Conservation (phyloP, 2,888 invertebrate genomes). For the Volucella bombylans region DNA sequence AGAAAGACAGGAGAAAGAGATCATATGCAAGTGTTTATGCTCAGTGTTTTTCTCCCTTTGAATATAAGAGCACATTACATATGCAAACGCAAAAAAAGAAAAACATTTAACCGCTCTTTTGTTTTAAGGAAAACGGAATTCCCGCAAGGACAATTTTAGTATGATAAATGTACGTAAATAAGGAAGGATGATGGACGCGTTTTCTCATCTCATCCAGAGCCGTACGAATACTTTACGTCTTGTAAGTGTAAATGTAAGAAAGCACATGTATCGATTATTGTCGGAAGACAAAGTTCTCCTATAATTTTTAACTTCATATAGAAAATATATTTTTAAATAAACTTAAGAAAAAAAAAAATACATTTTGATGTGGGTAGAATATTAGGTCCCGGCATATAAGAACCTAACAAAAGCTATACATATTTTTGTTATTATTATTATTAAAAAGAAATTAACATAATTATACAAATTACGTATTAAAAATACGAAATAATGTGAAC, state of each 20-base stretch:
- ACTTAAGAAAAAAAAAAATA: no score
- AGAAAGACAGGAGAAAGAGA: conserved; percentile 41
- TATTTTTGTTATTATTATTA: no score
- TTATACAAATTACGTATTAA: no score
- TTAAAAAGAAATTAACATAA: no score
- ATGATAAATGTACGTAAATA: conserved; percentile 61
- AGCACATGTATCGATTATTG: conserved; percentile 56
- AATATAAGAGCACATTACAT: background rate
- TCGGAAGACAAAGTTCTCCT: background rate
- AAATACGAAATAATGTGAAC: no score
- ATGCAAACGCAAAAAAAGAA: background rate
- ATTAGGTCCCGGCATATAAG: no score
- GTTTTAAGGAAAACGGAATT: conserved; percentile 64
- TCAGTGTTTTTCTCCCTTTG: conserved; percentile 33
- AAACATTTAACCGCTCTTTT: conserved; percentile 65
- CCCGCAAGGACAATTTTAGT: conserved; percentile 70
- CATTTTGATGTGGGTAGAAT: no score
- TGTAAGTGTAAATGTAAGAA: conserved; percentile 60
- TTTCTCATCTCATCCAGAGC: conserved; percentile 66
- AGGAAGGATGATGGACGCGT: conserved; percentile 54
- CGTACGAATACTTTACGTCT: conserved; percentile 53
- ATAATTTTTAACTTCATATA: conserved; percentile 17
- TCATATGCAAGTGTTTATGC: conserved; percentile 46
- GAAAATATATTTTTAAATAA: background rate
- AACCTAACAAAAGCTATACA: no score